These are phyloP conservation scores for Vireo griseus DNA, from an alignment of 2,797 vertebrate species.

Conservation along the genomic window DNA sequence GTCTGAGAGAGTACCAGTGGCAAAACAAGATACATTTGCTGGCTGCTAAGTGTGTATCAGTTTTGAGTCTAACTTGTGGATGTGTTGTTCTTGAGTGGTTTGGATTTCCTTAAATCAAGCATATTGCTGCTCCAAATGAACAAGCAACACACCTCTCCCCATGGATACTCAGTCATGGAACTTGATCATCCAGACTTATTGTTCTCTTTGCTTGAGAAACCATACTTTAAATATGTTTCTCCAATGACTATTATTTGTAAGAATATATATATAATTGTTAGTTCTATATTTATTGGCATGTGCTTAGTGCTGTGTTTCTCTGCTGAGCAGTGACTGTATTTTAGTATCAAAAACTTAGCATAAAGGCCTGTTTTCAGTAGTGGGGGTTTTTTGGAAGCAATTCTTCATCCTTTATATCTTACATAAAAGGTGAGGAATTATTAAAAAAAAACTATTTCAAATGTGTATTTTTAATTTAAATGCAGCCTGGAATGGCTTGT, in stretches of 20 bases:
- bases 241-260: background rate
- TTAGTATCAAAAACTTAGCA: background rate
- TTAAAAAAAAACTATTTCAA: slow-evolving; percentile 47
- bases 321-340: background rate
- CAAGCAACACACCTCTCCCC: background rate
- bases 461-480: slow-evolving; percentile 54
- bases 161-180: background rate
- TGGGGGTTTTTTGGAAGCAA: rapidly evolving
- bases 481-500: slow-evolving; percentile 50
- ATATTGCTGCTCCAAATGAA: background rate
- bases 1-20: background rate
- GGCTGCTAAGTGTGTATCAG: background rate
- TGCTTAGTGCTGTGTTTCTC: background rate
- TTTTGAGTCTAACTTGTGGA: background rate
- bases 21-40: background rate
- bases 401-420: background rate
- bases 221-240: background rate
- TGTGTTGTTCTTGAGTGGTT: background rate
- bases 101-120: background rate
- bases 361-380: background rate
- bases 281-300: background rate
- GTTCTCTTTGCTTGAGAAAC: background rate
- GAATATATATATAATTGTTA: background rate
- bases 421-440: slow-evolving; percentile 30
- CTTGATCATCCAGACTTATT: background rate